A percentile compares a stretch with the other conserved stretches of the same genome.
phyloP scores from a whole-genome alignment of 2,888 invertebrate species.

The Troides oblongomaculatus region DNA sequence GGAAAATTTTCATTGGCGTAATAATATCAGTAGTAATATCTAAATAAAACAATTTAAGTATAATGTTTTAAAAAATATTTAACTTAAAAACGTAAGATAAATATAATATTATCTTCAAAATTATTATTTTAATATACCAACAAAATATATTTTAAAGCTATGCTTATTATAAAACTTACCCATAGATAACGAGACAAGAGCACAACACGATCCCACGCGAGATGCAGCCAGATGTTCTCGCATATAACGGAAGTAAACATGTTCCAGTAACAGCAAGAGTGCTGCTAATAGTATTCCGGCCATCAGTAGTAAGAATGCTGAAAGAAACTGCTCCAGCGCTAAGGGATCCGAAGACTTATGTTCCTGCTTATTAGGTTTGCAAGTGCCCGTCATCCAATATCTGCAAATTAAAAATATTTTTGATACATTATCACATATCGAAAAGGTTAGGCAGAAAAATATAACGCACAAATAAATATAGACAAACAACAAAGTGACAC shows the following conservation, averaged over 20 bases:
- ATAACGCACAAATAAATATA: constrained; percentile 4
- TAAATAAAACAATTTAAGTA: no score
- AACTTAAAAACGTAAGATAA: no score
- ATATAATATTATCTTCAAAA: no score
- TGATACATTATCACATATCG: neutral
- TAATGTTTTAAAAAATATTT: no score
- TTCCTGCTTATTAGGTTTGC: constrained; percentile 94
- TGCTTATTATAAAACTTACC: constrained; percentile 74
- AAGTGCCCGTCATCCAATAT: constrained; percentile 98
- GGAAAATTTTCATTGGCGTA: no score
- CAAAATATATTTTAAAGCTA: neutral
- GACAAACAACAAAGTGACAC: constrained; percentile 5
- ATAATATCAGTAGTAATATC: no score
- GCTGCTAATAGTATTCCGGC: constrained; percentile 96
- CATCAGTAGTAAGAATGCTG: constrained; percentile 96
- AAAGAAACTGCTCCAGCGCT: constrained; percentile 96
- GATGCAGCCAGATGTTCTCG: constrained; percentile 92
- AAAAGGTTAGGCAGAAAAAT: neutral
- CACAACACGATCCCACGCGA: constrained; percentile 95
- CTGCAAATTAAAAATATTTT: constrained; percentile 55
- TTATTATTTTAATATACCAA: neutral
- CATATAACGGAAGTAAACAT: constrained; percentile 96
- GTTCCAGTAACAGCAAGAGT: constrained; percentile 92
- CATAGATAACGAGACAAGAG: constrained; percentile 94
- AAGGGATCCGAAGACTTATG: constrained; percentile 94